phyloP scores from a whole-genome alignment of 2,113 vertebrate genomes.

The Galeopterus variegatus region DNA sequence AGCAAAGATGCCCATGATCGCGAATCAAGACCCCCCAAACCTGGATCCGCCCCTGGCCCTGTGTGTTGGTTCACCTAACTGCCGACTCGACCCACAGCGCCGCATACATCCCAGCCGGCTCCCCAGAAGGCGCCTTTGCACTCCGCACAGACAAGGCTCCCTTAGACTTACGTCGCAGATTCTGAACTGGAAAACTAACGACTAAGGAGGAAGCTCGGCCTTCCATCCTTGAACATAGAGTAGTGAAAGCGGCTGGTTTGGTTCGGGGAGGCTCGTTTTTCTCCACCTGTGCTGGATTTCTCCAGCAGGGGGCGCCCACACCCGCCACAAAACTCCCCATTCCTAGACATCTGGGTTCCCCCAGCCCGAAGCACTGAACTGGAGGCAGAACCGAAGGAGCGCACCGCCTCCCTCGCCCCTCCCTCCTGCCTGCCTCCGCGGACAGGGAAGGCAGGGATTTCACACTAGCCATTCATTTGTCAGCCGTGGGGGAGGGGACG shows the following conservation, averaged over 20 bases:
- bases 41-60: not conserved
- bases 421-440: not conserved
- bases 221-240: not conserved
- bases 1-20: not conserved
- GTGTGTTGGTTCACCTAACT: not conserved
- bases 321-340: slow-evolving; percentile 54
- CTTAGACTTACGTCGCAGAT: not conserved
- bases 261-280: not conserved
- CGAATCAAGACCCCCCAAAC: not conserved
- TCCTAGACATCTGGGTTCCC: slow-evolving; percentile 73
- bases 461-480: slow-evolving; percentile 63
- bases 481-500: slow-evolving; percentile 20
- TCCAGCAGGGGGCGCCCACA: slow-evolving; percentile 81
- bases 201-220: not conserved
- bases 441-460: slow-evolving; percentile 7
- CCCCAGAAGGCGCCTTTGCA: not conserved
- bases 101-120: accelerated
- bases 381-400: not conserved
- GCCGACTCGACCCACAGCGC: not conserved
- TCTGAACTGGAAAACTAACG: not conserved
- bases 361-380: not conserved
- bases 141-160: not conserved
- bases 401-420: slow-evolving; percentile 66
- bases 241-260: not conserved
- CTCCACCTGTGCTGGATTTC: not conserved